Conservation (phyloP, 1,140 invertebrate genomes). For the Diorhabda elongata region DNA sequence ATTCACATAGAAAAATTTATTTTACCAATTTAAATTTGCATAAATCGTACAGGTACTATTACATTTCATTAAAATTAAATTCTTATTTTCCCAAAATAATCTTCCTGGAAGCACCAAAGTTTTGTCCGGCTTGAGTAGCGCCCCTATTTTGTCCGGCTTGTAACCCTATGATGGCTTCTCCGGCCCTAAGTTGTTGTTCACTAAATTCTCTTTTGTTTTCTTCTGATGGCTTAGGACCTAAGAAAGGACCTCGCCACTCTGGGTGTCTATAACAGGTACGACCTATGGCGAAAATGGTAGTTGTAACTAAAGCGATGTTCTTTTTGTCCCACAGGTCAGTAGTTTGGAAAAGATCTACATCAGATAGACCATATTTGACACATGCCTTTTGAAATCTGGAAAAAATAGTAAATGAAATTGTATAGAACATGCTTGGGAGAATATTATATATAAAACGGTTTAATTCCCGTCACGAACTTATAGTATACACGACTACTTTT, state of each 20-base stretch:
- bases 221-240: conserved; percentile 77
- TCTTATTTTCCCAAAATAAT: conserved; percentile 75
- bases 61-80: background rate
- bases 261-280: conserved; percentile 81
- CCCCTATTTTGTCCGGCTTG: conserved; percentile 91
- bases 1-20: no score
- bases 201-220: conserved; percentile 86
- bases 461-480: no score
- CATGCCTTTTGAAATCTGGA: conserved; percentile 83
- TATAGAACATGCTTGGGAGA: no score
- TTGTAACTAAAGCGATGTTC: conserved; percentile 85
- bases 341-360: conserved; percentile 90
- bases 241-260: conserved; percentile 78
- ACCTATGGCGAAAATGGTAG: conserved; percentile 83
- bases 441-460: no score
- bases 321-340: conserved; percentile 91
- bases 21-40: background rate
- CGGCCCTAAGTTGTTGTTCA: conserved; percentile 80
- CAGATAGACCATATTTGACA: conserved; percentile 80
- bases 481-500: no score
- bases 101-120: conserved; percentile 82
- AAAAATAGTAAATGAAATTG: no score
- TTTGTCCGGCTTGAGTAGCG: conserved; percentile 83
- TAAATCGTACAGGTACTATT: background rate
- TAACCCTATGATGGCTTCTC: conserved; percentile 81